A percentile compares a stretch with the other conserved stretches of the same genome.
phyloP scores from a whole-genome alignment of 1,140 invertebrate species.

The Drosophila aff. region DNA sequence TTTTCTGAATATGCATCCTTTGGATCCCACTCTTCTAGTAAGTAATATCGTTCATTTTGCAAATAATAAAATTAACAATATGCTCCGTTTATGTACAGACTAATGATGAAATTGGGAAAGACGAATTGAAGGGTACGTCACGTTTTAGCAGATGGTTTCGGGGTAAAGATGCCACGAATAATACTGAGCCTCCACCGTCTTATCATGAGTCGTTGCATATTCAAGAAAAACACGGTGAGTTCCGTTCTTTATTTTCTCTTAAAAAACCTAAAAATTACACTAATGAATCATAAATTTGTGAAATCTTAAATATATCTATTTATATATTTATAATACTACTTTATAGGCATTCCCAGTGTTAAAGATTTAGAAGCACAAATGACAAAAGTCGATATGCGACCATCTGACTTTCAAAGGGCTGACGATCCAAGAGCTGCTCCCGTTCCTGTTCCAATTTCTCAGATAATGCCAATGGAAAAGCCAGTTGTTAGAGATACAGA shows the following conservation, averaged over 20 bases:
- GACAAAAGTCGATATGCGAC: conserved; percentile 64
- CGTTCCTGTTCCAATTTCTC: not conserved
- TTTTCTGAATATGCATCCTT: conserved; percentile 89
- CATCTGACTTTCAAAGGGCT: conserved; percentile 17
- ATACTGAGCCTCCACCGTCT: conserved; percentile 11
- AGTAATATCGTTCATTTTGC: conserved; percentile 31
- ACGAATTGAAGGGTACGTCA: conserved; percentile 46
- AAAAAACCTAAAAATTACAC: not conserved
- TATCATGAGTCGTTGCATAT: conserved; percentile 3
- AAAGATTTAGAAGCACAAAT: conserved; percentile 74
- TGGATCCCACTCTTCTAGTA: conserved; percentile 88
- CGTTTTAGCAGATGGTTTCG: conserved; percentile 74
- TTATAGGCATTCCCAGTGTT: conserved; percentile 66
- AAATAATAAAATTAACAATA: not conserved
- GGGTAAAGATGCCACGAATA: conserved; percentile 49
- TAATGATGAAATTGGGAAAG: conserved; percentile 31
- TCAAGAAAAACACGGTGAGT: conserved; percentile 51
- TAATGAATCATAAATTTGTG: not conserved
- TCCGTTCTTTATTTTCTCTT: not conserved
- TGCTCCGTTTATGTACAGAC: conserved; percentile 9
- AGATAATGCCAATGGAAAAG: conserved; percentile 40
- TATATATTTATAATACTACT: not conserved
- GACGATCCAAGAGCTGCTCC: conserved; percentile 2
- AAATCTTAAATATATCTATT: not conserved
- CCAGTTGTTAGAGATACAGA: conserved; percentile 59